Percentiles rank a stretch among this genome's conserved stretches.
These are phyloP conservation scores for Dynastes hyllus DNA, from an alignment of 2,888 invertebrate genomes.

Conservation along the genomic window DNA sequence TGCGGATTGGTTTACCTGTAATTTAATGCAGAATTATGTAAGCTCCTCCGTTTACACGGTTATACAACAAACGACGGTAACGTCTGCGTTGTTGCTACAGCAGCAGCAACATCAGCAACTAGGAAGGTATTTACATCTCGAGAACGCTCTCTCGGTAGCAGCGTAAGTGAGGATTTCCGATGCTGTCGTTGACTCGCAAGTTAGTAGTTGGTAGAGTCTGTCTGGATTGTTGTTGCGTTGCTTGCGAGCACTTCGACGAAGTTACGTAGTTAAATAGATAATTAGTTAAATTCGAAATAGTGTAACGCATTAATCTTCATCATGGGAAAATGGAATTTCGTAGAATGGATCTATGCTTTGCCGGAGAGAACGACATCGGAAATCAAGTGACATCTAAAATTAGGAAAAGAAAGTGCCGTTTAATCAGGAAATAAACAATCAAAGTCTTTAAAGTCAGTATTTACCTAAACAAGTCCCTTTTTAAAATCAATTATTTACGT, in stretches of 20 bases:
- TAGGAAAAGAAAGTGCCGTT: too few relatives aligned
- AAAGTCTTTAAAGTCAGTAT: too few relatives aligned
- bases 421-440: too few relatives aligned
- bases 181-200: conserved; percentile 1
- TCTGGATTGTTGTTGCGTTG: conserved; percentile 1
- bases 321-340: not conserved
- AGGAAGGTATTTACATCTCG: conserved; percentile 17
- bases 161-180: conserved; percentile 18
- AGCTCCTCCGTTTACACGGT: conserved; percentile 11
- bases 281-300: conserved; percentile 19
- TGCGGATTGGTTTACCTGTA: conserved; percentile 47
- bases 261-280: conserved; percentile 27
- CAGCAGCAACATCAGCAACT: not conserved
- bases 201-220: not conserved
- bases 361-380: too few relatives aligned
- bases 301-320: conserved; percentile 25
- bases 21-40: conserved; percentile 47
- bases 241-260: conserved; percentile 10
- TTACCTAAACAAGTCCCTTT: too few relatives aligned
- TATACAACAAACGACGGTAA: not conserved
- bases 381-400: too few relatives aligned
- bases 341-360: too few relatives aligned
- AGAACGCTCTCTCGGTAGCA: not conserved
- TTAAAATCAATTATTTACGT: too few relatives aligned
- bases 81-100: not conserved